Evolutionary conservation across 35 echinoderm and acorn worm species (phyloP).

Genomic region (Heliocidaris tuberculata): DNA sequence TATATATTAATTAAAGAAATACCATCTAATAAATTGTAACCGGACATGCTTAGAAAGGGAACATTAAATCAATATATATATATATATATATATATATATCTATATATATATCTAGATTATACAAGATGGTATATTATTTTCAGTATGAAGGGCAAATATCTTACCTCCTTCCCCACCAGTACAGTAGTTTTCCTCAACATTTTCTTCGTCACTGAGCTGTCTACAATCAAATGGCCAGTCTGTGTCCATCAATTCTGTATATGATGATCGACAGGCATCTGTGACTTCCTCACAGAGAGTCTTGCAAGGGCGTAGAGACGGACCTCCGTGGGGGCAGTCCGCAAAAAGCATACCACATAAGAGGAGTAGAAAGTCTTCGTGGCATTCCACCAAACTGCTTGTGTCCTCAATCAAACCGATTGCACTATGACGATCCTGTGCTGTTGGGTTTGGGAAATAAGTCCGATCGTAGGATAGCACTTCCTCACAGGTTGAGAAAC

Average conservation of each 20-base stretch:
- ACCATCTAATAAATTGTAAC: too few relatives aligned
- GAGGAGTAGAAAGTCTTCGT: not conserved
- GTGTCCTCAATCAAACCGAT: not conserved
- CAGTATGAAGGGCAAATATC: not conserved
- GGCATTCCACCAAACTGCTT: not conserved
- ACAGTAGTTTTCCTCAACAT: not conserved
- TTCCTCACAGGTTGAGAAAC: not conserved
- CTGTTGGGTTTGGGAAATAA: slow-evolving; percentile 17
- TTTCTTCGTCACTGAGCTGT: not conserved
- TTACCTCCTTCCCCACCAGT: slow-evolving; percentile 31
- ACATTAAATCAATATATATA: too few relatives aligned
- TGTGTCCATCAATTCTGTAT: too few relatives aligned
- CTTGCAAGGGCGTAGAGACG: not conserved
- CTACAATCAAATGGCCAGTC: not conserved
- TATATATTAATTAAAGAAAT: not conserved
- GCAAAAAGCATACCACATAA: slow-evolving; percentile 10
- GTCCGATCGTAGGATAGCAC: not conserved
- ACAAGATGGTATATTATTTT: too few relatives aligned
- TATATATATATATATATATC: too few relatives aligned
- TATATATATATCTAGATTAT: too few relatives aligned
- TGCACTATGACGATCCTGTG: not conserved
- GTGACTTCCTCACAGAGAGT: slow-evolving; percentile 16
- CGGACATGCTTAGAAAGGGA: too few relatives aligned
- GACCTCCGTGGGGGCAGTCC: slow-evolving; percentile 12
- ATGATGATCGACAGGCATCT: not conserved